Percentiles rank a stretch among this genome's conserved stretches.
phyloP scores from a whole-genome alignment of 2,888 invertebrate species.

The Dione juno region DNA sequence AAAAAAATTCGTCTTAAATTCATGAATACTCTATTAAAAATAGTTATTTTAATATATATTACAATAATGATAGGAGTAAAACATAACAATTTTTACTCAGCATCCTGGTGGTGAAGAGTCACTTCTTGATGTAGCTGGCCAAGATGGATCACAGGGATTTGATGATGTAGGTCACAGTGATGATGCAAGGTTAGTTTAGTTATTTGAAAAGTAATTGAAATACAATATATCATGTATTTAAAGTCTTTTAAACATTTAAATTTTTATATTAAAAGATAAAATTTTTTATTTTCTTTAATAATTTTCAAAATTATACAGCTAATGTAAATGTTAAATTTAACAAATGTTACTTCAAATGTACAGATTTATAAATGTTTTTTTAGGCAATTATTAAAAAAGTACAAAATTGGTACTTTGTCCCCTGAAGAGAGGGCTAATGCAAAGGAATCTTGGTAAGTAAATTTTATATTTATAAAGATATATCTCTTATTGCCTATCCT shows the following conservation, averaged over 20 bases:
- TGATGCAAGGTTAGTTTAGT: conserved; percentile 84
- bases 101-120: conserved; percentile 95
- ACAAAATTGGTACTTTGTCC: conserved; percentile 87
- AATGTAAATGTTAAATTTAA: no score
- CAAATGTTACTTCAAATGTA: no score
- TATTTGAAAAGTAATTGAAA: conserved; percentile 48
- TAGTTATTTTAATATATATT: background rate
- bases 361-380: no score
- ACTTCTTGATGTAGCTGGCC: conserved; percentile 89
- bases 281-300: no score
- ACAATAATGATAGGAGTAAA: background rate
- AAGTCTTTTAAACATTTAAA: background rate
- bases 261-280: no score
- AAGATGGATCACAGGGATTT: conserved; percentile 92
- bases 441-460: conserved; percentile 54
- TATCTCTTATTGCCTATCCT: background rate
- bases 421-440: conserved; percentile 49
- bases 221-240: no score
- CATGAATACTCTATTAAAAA: background rate
- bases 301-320: no score
- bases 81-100: conserved; percentile 65
- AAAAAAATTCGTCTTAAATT: background rate
- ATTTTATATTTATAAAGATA: background rate
- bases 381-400: conserved; percentile 90
- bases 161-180: conserved; percentile 98